Evolutionary conservation across 2,113 vertebrate genomes (phyloP), one percentile per base, ranked within the genome.

Genomic region (Hydropotes inermis): DNA sequence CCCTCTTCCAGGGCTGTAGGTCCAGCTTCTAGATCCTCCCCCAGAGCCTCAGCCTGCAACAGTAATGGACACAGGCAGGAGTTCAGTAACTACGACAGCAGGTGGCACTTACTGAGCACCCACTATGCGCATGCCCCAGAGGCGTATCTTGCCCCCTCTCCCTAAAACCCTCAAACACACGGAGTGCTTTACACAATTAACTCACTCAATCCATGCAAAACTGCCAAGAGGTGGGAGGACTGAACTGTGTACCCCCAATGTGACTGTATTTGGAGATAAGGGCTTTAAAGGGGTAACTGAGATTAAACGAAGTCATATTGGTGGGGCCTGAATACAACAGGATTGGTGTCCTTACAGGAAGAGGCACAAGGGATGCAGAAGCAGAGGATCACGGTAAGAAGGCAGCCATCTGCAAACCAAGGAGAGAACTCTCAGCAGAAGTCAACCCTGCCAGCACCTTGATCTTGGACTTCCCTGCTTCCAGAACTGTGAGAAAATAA

Each of bases 81-180:
- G 8, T 33, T 57, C 55, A 57, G 30, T 28, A 47, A 50, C 30
- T 17, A 25, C 16, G 21, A 19, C 6, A 82, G 58, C 47, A 45
- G 79, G 47, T 7, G 13, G n/a, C 15, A 25, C 39, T 55, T 57
- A 28, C 50, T 16, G 28, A 86, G 25, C 67, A 36, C 17, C n/a
- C 27, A 50, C 85, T 67, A 11, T 6, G 60, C 27, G 2, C 21
- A 7, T 1, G 8, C 4, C 64, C 39, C 16, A 76, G 74, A 21
- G n/a, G 28, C 2, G 13, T 28, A 27, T 11, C 43, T 8, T 0
- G 4, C 7, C 17, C 33, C 39, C 54, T 36, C 6, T 45, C 8
- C 25, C 64, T 36, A 39, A 30, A 30, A 28, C 12, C 36, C 30
- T 33, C 16, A 81, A 19, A 52, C n/a, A 60, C 54, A 28, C 0